These are phyloP conservation scores for Eonycteris spelaea DNA, from an alignment of 2,113 vertebrate genomes.

Conservation along the genomic window DNA sequence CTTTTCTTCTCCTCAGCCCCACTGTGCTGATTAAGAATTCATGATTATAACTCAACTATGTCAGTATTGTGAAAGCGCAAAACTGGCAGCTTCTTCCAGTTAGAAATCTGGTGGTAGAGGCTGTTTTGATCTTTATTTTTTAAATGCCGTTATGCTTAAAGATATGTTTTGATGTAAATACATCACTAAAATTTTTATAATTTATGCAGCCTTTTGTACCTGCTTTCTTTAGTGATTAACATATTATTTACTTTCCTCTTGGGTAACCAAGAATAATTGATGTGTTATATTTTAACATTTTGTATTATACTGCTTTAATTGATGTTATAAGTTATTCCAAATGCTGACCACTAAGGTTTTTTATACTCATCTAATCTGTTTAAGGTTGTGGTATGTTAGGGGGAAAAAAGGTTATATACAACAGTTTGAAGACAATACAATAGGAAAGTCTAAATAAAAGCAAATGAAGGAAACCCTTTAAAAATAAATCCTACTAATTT, in stretches of 20 bases:
- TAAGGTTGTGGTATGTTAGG: neutral
- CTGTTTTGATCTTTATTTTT: neutral
- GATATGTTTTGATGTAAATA: neutral
- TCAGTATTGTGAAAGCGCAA: neutral
- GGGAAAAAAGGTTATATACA: neutral
- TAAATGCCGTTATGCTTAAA: neutral
- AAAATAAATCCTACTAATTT: neutral
- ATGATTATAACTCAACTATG: neutral
- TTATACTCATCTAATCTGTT: neutral
- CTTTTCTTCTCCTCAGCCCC: neutral
- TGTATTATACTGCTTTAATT: neutral
- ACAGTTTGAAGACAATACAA: neutral
- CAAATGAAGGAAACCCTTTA: neutral
- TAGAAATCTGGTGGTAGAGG: neutral
- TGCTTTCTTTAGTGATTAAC: neutral
- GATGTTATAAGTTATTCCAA: constrained; percentile 20
- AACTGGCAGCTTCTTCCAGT: neutral
- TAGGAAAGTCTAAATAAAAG: neutral
- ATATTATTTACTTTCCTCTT: neutral
- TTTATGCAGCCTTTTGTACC: neutral
- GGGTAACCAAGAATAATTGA: neutral
- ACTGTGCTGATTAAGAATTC: neutral
- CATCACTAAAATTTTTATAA: neutral
- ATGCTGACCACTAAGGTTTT: neutral
- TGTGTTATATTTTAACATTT: neutral